Conservation (phyloP, 2,113 vertebrate genomes). For the Eurystomus gularis region DNA sequence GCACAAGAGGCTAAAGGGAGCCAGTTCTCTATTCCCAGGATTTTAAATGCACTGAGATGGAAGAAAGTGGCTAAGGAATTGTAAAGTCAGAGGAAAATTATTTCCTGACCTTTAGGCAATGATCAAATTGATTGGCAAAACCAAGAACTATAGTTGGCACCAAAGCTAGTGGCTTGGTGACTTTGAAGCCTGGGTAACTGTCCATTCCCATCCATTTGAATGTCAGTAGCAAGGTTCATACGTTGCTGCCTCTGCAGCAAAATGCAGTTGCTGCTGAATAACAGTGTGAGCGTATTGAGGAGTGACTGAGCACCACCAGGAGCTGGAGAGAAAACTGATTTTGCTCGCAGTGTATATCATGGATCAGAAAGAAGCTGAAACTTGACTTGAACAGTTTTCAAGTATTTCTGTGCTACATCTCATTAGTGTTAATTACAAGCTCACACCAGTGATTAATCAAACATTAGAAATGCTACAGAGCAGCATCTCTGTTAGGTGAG, state of each 20-base stretch:
- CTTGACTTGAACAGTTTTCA: background rate
- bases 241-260: background rate
- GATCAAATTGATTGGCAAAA: background rate
- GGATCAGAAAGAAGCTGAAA: background rate
- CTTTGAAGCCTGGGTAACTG: background rate
- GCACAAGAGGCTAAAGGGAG: background rate
- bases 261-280: background rate
- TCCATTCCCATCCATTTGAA: background rate
- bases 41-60: background rate
- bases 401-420: background rate
- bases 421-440: constrained; percentile 14
- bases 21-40: background rate
- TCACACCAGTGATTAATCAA: background rate
- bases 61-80: constrained; percentile 14
- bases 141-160: background rate
- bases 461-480: background rate
- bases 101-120: constrained; percentile 14
- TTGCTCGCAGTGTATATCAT: background rate
- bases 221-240: background rate
- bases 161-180: background rate
- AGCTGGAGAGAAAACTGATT: background rate
- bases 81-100: background rate
- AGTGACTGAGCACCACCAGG: background rate
- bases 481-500: background rate
- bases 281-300: background rate